Base-by-base conservation (phyloP, 2,113 vertebrate genomes). In the Clarias magur region DNA sequence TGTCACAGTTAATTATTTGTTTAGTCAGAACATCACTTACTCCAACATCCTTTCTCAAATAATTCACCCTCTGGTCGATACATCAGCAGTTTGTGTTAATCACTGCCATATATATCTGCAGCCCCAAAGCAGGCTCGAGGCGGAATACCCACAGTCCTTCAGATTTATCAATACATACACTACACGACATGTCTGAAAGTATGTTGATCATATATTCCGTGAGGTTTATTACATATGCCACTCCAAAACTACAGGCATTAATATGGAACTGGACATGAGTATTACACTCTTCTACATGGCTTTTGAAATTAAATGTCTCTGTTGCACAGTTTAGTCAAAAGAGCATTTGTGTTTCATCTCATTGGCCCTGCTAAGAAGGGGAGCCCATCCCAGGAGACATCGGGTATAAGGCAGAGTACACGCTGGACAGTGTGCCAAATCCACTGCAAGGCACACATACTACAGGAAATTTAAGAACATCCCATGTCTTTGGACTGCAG, bases 1-100 rank as follows among this genome's bases (percentile, higher is more conserved):
- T 21, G 53, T 42, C 63, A n/a, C 76, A 82, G 54, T 82, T 85
- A 88, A 88, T 88, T 34, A 87, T 84, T 85, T 85, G 78, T 88
- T 65, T 76, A 82, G 70, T 19, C 72, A 72, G 56, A 88, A 88
- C 68, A 86, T 60, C 53, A 86, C 76, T 90, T 76, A 68, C 85
- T 82, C 30, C 84, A 72, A 81, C 86, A 80, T 79, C 63, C 75
- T 83, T 85, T 79, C 84, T 63, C 34, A 86, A 53, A 86, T 86
- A 83, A 86, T 86, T 80, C 57, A 67, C 30, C 16, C 80, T 68
- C 60, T 80, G 38, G 59, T 81, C 83, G 34, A 86, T 84, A 76
- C 59, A 88, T 88, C 86, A 88, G 86, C 89, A 89, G 65, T 86
- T 88, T 89, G 16, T 38, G 12, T 30, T 63, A 62, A 23, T 57